These are phyloP conservation scores for Drosophila repleta DNA, from an alignment of 1,140 invertebrate genomes.

Conservation along the genomic window DNA sequence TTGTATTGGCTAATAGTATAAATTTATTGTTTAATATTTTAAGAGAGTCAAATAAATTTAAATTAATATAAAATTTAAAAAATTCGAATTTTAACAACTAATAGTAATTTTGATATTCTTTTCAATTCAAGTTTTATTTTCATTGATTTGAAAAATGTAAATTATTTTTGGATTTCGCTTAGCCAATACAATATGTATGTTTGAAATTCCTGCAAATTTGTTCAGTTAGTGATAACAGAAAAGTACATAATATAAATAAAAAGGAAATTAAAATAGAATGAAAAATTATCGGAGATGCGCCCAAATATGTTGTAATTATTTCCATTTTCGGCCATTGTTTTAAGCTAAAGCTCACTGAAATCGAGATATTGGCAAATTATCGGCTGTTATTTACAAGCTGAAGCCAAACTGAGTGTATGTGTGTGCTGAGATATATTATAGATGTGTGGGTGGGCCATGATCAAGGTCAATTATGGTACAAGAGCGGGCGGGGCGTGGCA, in stretches of 20 bases:
- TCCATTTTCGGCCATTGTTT: conserved; percentile 71
- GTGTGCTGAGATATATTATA: conserved; percentile 52
- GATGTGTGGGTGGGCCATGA: conserved; percentile 35
- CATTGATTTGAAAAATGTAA: neutral
- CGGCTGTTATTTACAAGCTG: conserved; percentile 72
- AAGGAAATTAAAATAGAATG: conserved; percentile 74
- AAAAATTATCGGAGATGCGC: conserved; percentile 83
- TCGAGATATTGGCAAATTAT: conserved; percentile 61
- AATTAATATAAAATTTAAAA: neutral
- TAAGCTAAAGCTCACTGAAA: conserved; percentile 64
- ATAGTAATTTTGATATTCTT: no score
- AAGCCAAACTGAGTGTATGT: conserved; percentile 44
- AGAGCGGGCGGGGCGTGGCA: conserved; percentile 20
- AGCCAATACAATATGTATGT: conserved; percentile 17
- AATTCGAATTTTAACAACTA: no score
- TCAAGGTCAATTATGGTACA: conserved; percentile 45
- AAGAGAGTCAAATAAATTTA: neutral
- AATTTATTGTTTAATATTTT: neutral
- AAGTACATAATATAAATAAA: conserved; percentile 69
- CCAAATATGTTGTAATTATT: conserved; percentile 84
- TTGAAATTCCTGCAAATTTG: conserved; percentile 22
- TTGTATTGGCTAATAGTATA: conserved; percentile 21
- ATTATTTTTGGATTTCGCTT: neutral
- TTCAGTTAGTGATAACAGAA: conserved; percentile 50
- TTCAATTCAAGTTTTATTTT: no score